These are phyloP conservation scores for Hemaris fuciformis DNA, from an alignment of 2,888 invertebrate species.

Conservation along the genomic window DNA sequence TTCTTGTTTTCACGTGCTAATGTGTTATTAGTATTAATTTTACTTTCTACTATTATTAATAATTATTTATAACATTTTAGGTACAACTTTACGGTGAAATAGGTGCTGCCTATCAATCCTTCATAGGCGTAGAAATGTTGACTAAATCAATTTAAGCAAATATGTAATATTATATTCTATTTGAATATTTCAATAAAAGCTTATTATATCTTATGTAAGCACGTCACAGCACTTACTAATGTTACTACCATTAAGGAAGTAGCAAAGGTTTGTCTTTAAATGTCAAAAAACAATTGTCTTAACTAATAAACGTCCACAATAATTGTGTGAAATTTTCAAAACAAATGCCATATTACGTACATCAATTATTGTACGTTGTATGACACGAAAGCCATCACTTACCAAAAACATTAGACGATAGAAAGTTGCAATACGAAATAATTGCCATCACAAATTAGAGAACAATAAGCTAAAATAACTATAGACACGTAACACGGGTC, in stretches of 20 bases:
- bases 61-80: no score
- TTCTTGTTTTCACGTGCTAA: background rate
- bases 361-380: conserved; percentile 6
- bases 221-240: no score
- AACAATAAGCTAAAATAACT: conserved; percentile 44
- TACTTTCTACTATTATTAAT: no score
- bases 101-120: no score
- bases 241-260: background rate
- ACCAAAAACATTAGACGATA: conserved; percentile 14
- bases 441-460: conserved; percentile 58
- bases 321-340: conserved; percentile 1
- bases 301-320: conserved; percentile 4
- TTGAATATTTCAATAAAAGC: background rate
- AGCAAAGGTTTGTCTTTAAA: background rate
- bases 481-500: conserved; percentile 55
- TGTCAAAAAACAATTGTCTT: background rate
- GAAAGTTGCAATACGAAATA: conserved; percentile 17
- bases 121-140: background rate
- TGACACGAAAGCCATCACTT: conserved; percentile 14
- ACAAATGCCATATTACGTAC: conserved; percentile 13
- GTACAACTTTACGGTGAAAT: no score
- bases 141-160: no score
- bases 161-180: background rate
- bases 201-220: background rate
- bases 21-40: no score